Evolutionary conservation across 2,888 invertebrate genomes (phyloP), one percentile per base, ranked within the genome.

Genomic region (Ophonus ardosiacus): DNA sequence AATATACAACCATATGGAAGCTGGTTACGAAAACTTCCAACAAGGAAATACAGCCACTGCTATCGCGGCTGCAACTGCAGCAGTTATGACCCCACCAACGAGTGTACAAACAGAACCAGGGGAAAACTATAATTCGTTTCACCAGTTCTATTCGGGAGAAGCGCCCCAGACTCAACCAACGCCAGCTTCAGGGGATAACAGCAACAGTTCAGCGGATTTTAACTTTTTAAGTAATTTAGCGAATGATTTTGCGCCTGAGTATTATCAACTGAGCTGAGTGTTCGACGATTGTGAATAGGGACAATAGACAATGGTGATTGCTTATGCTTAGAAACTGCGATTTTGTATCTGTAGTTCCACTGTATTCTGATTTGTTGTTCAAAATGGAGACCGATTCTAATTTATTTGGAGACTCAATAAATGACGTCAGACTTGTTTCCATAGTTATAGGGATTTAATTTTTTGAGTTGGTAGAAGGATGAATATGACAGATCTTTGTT

Each of bases 151-250:
- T 90, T 92, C 93, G 83, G 85, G 92, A 91, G 85, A 93, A 89
- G 88, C 89, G 68, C 88, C 89, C 85, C 89, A 89, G 86, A 88
- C 87, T 40, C 88, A 89, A 82, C 86, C 89, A 87, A 88, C 90
- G 61, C 90, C 92, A 59, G 90, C 90, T 10, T 91, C 94, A 21
- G 94, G 96, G 76, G 97, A 97, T 89, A 97, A 97, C 91, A 97
- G 96, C 88, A 97, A 97, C 90, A 97, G 96, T 90, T 97, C 97
- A n/a, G 97, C 97, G 40, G 98, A 98, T 91, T 98, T 98, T 92
- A 98, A 98, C 91, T 98, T 98, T 91, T 93, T 98, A 86, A 97
- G 97, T 92, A 98, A 97, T 91, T 93, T 98, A 89, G 97, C 97
- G 87, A 98, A 97, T 91, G 98, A 98, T 91, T 98, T 97, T 91